These are phyloP conservation scores for Ganaspis brasiliensis DNA, from an alignment of 2,888 invertebrate species.

Conservation along the genomic window DNA sequence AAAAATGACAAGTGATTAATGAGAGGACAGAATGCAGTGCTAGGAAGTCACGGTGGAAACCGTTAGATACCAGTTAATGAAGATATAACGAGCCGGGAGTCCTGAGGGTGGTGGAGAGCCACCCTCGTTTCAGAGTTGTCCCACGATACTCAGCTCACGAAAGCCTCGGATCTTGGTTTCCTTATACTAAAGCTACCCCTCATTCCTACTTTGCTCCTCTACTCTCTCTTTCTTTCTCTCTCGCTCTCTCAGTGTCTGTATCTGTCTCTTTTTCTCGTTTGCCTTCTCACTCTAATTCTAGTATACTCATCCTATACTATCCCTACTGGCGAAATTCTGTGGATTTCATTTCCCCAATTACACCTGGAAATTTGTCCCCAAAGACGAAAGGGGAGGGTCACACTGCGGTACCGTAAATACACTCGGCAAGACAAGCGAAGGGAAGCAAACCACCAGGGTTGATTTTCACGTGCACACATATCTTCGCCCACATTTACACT, in stretches of 20 bases:
- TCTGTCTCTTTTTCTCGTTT: constrained; percentile 24
- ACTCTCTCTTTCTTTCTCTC: background rate
- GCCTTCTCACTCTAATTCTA: constrained; percentile 1
- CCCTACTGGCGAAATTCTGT: constrained; percentile 69
- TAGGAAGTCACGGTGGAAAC: constrained; percentile 69
- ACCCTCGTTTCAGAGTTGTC: constrained; percentile 58
- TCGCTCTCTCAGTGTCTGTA: constrained; percentile 24
- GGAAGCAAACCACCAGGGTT: constrained; percentile 52
- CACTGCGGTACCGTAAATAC: constrained; percentile 70
- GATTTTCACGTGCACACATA: constrained; percentile 40
- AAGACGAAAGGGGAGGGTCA: constrained; percentile 53
- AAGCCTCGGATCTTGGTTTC: constrained; percentile 22
- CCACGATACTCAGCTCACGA: constrained; percentile 35
- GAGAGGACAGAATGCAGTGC: constrained; percentile 53
- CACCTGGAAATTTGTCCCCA: constrained; percentile 73
- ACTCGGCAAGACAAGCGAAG: constrained; percentile 64
- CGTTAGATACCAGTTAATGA: constrained; percentile 74
- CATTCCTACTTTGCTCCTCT: constrained; percentile 11
- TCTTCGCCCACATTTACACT: constrained; percentile 12
- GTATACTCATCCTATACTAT: constrained; percentile 23
- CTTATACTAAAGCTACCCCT: background rate
- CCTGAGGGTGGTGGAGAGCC: constrained; percentile 70
- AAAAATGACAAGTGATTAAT: constrained; percentile 41
- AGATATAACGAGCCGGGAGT: constrained; percentile 76
- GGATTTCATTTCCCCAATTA: constrained; percentile 78